Evolutionary conservation across 2,797 vertebrate species (phyloP), one percentile per base, ranked within the genome.

Genomic region (Chrosomus eos): DNA sequence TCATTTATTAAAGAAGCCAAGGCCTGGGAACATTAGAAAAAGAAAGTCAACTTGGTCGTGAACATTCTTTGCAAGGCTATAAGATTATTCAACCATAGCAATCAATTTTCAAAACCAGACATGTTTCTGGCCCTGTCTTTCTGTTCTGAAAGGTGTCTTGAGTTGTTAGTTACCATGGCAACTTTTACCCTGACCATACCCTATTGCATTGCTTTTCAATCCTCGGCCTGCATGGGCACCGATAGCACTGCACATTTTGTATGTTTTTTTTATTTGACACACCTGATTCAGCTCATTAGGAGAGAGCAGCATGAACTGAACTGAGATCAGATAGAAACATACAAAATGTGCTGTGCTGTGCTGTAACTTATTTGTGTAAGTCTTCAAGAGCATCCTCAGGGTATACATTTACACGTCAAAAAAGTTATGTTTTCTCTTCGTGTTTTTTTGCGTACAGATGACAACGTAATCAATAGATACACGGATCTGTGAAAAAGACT

Each of bases 141-240:
- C 84, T 78, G 71, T 89, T 87, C 87, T 90, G 82, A 88, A 83
- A 90, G 86, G 88, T 92, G 91, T 92, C 90, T 91, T 90, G 89
- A 88, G 89, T 91, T 88, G 87, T 81, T 91, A 85, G 93, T 94
- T 95, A 85, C 93, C 92, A 96, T 95, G 92, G 93, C 92, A 93
- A 94, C 92, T 77, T 93, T 92, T 87, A 90, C 82, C 84, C 90
- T 92, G 91, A 90, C 92, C 88, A 89, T 92, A 91, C 90, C 80
- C 88, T 87, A 88, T 93, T 93, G 93, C 26, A 23, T 21, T 36
- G 43, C 26, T 67, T 67, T 67, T 51, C 28, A 79, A 19, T 48
- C 43, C 4, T 1, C 6, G 28, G 0, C 38, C 76, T 43, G 58
- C 58, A 21, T 78, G 38, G n/a, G 5, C 21, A 64, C 23, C 19